Evolutionary conservation across 92 coral and sea anemone species (phyloP).

Genomic region (Heteractis magnifica): DNA sequence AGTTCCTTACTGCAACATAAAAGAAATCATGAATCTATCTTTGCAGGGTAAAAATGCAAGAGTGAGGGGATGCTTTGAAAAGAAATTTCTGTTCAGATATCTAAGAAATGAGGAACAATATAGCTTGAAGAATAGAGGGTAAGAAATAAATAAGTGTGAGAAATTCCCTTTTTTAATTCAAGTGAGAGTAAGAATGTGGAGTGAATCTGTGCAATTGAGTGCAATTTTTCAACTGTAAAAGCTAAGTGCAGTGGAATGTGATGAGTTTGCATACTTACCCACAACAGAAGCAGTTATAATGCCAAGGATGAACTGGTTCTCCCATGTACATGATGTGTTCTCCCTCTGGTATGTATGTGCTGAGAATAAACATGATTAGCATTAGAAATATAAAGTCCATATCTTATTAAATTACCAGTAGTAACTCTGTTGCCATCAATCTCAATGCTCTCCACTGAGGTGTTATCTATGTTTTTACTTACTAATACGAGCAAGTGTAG

Average conservation of each 20-base stretch:
- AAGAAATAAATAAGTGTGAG: background rate
- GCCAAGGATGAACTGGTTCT: constrained; percentile 99
- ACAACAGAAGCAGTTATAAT: constrained; percentile 96
- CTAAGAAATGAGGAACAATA: too few relatives aligned
- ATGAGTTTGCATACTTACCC: constrained; percentile 43
- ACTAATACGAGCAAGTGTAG: too few relatives aligned
- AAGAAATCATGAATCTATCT: background rate
- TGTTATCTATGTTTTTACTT: background rate
- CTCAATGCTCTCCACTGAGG: background rate
- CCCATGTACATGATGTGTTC: constrained; percentile 99
- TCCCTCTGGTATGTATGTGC: constrained; percentile 98
- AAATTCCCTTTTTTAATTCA: background rate
- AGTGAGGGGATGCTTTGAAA: too few relatives aligned
- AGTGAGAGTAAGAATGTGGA: background rate
- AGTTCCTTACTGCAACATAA: constrained; percentile 34
- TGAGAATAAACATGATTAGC: constrained; percentile 7
- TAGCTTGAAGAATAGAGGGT: background rate
- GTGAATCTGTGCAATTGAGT: background rate
- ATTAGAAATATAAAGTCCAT: background rate
- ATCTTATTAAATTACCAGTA: background rate
- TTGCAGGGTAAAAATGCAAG: too few relatives aligned
- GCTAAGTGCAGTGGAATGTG: background rate
- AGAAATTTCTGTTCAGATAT: too few relatives aligned
- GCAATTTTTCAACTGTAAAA: background rate
- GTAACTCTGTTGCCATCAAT: background rate